phyloP scores from a whole-genome alignment of 2,888 invertebrate genomes.

The Drosophila stalkeri region DNA sequence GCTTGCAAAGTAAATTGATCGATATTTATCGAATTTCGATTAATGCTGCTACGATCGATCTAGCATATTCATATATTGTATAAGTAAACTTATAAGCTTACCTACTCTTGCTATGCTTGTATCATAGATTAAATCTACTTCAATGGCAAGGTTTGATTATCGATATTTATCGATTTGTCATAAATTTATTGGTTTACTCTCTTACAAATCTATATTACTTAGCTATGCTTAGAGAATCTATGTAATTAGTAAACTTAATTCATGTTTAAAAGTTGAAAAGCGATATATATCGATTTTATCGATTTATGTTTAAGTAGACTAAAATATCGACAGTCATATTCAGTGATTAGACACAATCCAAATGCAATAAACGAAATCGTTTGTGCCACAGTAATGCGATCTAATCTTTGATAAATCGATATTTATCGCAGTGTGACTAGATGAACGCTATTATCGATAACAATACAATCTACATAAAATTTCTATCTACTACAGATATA shows the following conservation, averaged over 20 bases:
- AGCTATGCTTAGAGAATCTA: too few relatives aligned
- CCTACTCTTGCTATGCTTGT: too few relatives aligned
- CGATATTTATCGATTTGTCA: background rate
- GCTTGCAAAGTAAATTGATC: background rate
- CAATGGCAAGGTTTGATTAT: background rate
- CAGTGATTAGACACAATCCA: too few relatives aligned
- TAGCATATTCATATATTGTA: background rate
- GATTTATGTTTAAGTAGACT: too few relatives aligned
- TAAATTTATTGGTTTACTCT: too few relatives aligned
- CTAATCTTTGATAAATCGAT: background rate
- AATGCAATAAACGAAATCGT: too few relatives aligned
- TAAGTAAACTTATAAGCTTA: background rate
- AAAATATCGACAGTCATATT: too few relatives aligned
- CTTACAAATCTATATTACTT: too few relatives aligned
- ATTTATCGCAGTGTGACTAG: background rate
- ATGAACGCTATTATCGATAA: background rate
- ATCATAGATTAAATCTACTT: too few relatives aligned
- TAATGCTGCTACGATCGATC: background rate
- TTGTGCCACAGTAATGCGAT: too few relatives aligned
- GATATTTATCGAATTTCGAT: conserved; percentile 1
- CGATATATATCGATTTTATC: conserved; percentile 2
- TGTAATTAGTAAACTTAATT: too few relatives aligned
- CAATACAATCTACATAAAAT: background rate
- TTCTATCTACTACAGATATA: background rate
- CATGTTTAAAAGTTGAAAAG: background rate